Evolutionary conservation across 2,113 vertebrate species (phyloP).

Genomic region (Phocoena phocoena): DNA sequence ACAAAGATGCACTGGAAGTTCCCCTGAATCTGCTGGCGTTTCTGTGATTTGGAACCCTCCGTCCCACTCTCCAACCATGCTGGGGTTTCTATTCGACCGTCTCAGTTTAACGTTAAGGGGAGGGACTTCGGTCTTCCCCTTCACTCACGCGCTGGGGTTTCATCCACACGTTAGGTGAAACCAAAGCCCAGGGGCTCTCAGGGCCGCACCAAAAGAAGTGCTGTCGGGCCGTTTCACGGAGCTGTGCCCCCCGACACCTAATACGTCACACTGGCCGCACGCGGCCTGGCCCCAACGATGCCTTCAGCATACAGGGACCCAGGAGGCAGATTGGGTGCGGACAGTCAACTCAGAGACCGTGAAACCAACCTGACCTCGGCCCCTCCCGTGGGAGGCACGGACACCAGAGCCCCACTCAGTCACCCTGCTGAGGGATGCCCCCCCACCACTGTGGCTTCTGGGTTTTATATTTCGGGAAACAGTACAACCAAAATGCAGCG

Average conservation of each 20-base stretch:
- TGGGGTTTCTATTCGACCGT: background rate
- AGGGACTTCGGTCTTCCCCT: background rate
- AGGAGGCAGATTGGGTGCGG: background rate
- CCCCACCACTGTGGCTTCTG: background rate
- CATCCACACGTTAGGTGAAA: background rate
- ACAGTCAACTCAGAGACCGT: background rate
- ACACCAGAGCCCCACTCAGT: background rate
- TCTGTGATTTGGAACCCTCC: background rate
- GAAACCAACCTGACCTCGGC: background rate
- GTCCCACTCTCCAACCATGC: background rate
- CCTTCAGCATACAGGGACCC: background rate
- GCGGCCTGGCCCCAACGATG: background rate
- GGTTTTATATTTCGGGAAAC: background rate
- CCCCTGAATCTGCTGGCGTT: background rate
- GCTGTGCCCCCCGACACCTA: no score
- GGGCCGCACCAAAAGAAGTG: background rate
- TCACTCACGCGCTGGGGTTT: background rate
- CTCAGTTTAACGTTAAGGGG: background rate
- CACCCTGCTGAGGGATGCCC: background rate
- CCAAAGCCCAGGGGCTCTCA: background rate
- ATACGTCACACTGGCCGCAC: accelerated
- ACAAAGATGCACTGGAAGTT: background rate
- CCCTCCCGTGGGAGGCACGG: background rate
- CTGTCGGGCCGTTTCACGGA: background rate
- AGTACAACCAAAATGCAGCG: background rate